Evolutionary conservation across 2,888 invertebrate genomes (phyloP), one percentile per base, ranked within the genome.

Genomic region (Polydrusus pterygomalis): DNA sequence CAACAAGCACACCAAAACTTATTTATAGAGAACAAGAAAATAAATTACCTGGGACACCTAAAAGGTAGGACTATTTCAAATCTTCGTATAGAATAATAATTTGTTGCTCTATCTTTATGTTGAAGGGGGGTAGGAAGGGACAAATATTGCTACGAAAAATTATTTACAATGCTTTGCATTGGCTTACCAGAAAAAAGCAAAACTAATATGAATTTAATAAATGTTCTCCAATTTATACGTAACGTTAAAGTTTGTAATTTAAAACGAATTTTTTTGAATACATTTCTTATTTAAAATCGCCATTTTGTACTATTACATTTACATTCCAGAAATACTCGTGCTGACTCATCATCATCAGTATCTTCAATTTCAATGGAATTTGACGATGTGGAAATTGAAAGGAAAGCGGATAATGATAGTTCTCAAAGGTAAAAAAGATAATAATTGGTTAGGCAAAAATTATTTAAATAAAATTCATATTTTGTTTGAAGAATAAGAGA

Each of bases 361-460:
- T 45, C 45, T 45, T 15, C 45, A n/a, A n/a, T n/a, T n/a, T n/a
- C n/a, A 45, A 45, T 45, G 45, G 45, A 45, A 45, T 45, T 45
- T 45, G 45, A 45, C 45, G 45, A 45, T 45, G 15, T 45, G 45
- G 15, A 45, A 45, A 45, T 45, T 45, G 13, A 45, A 45, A 45
- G 15, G 7, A 15, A 15, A 45, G 45, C 45, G 15, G 45, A 45
- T 45, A 45, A 45, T 45, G 45, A 45, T 45, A 45, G 45, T 45
- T 45, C 10, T 45, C 45, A 45, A 45, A 45, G 45, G 45, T 45
- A 45, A 45, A 45, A 45, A 45, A 15, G 2, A 15, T 45, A 40
- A 40, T n/a, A 11, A 40, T 8, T 8, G 10, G 7, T 40, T 40
- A 40, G 40, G 40, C 40, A 40, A 8, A 40, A 30, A 30, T 2